Evolutionary conservation across 2,888 invertebrate species (phyloP).

Genomic region (Limnephilus rhombicus): DNA sequence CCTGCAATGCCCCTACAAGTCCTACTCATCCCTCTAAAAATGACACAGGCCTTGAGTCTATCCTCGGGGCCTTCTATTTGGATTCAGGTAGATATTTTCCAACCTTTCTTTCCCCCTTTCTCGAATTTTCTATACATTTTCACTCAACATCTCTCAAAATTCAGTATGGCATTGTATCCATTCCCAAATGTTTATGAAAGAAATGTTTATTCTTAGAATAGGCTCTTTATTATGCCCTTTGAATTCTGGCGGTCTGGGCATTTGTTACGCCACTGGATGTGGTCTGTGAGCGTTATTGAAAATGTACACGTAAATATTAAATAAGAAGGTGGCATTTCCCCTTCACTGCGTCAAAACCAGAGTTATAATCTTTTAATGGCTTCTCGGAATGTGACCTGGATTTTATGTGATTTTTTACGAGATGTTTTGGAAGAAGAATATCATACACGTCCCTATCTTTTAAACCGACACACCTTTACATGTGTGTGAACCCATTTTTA

Average conservation of each 20-base stretch:
- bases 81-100: too few species aligned
- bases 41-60: too few species aligned
- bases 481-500: background rate
- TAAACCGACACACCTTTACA: background rate
- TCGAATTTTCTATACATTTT: background rate
- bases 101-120: too few species aligned
- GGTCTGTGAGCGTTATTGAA: background rate
- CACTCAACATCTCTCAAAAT: background rate
- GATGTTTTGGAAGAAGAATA: background rate
- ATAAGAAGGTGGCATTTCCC: background rate
- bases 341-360: background rate
- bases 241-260: background rate
- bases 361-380: background rate
- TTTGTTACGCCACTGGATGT: background rate
- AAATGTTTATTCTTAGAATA: background rate
- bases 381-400: background rate
- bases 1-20: too few species aligned
- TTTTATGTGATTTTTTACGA: background rate
- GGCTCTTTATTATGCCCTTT: background rate
- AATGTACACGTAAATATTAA: background rate
- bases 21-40: too few species aligned
- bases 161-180: background rate
- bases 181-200: background rate
- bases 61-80: too few species aligned
- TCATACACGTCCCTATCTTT: background rate